A percentile compares a stretch with the other conserved stretches of the same genome.
Evolutionary conservation across 2,888 invertebrate genomes (phyloP).

Genomic region (Xanthia togata): DNA sequence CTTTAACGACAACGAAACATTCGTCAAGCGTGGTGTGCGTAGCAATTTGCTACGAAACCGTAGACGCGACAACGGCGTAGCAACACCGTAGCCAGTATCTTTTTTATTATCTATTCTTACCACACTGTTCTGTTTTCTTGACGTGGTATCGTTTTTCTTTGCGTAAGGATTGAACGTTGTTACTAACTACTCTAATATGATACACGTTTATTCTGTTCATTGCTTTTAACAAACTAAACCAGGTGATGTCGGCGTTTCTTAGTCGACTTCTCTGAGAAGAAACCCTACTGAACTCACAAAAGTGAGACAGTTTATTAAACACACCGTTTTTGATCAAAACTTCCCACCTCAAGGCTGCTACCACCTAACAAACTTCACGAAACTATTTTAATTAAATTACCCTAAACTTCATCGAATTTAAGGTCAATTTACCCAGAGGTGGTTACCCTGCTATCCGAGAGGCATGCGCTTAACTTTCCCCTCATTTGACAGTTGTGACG

Average conservation of each 20-base stretch:
- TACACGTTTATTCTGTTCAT: too few species aligned
- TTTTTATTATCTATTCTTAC: neutral
- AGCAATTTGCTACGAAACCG: slow-evolving; percentile 17
- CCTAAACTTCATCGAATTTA: slow-evolving; percentile 54
- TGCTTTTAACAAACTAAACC: too few species aligned
- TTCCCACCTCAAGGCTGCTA: slow-evolving; percentile 19
- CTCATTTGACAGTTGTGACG: slow-evolving; percentile 49
- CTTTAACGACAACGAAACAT: neutral
- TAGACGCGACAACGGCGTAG: slow-evolving; percentile 1
- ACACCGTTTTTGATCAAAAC: slow-evolving; percentile 35
- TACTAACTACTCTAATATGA: neutral
- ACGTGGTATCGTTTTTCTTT: neutral
- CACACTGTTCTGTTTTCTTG: neutral
- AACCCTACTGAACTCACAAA: neutral
- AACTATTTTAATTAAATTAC: slow-evolving; percentile 63
- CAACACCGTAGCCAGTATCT: slow-evolving; percentile 8
- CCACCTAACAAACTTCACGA: slow-evolving; percentile 27
- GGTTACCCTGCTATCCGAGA: slow-evolving; percentile 27
- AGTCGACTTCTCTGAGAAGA: neutral
- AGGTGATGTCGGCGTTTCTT: neutral
- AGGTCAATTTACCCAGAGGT: slow-evolving; percentile 49
- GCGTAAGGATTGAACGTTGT: neutral
- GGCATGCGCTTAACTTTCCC: slow-evolving; percentile 45
- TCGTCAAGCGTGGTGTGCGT: neutral
- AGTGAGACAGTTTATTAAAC: slow-evolving; percentile 10